phyloP scores from a whole-genome alignment of 2,797 vertebrate species.

The Knipowitschia caucasica region DNA sequence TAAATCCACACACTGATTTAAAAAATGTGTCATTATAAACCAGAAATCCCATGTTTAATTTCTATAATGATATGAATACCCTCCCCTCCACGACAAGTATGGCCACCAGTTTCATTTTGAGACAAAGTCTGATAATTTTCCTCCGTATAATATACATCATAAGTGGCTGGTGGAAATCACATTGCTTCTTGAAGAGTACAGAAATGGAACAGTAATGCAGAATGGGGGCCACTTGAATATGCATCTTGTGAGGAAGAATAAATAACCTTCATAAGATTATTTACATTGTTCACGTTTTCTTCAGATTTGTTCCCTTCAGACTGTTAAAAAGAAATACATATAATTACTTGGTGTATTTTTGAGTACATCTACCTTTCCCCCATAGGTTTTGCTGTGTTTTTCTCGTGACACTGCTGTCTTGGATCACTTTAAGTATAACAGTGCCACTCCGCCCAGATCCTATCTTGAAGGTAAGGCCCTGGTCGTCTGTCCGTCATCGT shows the following conservation, averaged over 20 bases:
- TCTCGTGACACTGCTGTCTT: constrained; percentile 91
- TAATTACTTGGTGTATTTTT: neutral
- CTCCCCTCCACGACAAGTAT: constrained; percentile 1
- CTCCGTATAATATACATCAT: constrained; percentile 23
- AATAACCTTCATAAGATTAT: neutral
- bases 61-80: too few relatives aligned
- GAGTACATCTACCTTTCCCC: neutral
- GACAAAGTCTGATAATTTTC: neutral
- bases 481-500: neutral
- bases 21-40: too few relatives aligned
- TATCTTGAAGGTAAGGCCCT: constrained; percentile 84
- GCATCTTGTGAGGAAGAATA: constrained; percentile 9
- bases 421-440: constrained; percentile 93
- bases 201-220: constrained; percentile 25
- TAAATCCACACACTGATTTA: too few relatives aligned
- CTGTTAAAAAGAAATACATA: too few relatives aligned
- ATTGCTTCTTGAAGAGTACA: constrained; percentile 12
- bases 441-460: constrained; percentile 91
- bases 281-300: constrained; percentile 16
- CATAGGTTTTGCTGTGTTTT: constrained; percentile 93
- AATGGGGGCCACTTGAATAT: constrained; percentile 5
- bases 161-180: constrained; percentile 45
- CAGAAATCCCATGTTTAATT: too few relatives aligned
- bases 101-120: constrained; percentile 8
- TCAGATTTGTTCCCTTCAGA: constrained; percentile 18